Conservation (phyloP, 2,797 vertebrate genomes). For the Chelon labrosus region DNA sequence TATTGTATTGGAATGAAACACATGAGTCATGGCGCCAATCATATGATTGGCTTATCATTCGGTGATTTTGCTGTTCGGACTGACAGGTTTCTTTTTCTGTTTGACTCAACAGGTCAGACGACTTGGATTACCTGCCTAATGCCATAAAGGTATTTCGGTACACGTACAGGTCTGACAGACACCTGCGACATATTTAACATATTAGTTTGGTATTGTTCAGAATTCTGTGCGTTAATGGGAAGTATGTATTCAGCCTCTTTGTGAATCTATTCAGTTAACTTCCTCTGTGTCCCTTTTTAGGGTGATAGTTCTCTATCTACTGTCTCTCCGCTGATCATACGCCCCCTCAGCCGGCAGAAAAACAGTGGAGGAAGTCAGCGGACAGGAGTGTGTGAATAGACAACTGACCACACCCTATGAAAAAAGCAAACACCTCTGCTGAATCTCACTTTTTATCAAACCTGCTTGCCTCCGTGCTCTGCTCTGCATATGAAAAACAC, state of each 20-base stretch:
- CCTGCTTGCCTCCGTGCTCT: neutral
- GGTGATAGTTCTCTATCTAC: neutral
- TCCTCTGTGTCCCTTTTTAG: neutral
- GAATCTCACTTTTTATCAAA: slow-evolving; percentile 20
- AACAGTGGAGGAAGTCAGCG: slow-evolving; percentile 33
- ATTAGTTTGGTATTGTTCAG: too few species aligned
- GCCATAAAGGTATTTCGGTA: neutral
- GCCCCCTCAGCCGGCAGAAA: neutral
- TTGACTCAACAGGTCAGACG: neutral
- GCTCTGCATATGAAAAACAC: neutral
- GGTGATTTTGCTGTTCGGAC: neutral
- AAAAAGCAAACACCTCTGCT: slow-evolving; percentile 22
- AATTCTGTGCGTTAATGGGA: neutral
- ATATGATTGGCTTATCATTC: slow-evolving; percentile 7
- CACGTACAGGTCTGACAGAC: too few species aligned
- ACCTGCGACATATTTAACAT: too few species aligned
- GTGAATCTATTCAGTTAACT: neutral
- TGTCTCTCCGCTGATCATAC: slow-evolving; percentile 39
- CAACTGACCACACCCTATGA: slow-evolving; percentile 19
- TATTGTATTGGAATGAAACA: neutral
- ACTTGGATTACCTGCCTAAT: too few species aligned
- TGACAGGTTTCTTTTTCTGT: slow-evolving; percentile 56
- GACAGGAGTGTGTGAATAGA: neutral
- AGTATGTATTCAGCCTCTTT: neutral
- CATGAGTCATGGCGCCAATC: slow-evolving; percentile 13